Conservation (phyloP, 1,140 invertebrate genomes). For the Bombus soroeensis region DNA sequence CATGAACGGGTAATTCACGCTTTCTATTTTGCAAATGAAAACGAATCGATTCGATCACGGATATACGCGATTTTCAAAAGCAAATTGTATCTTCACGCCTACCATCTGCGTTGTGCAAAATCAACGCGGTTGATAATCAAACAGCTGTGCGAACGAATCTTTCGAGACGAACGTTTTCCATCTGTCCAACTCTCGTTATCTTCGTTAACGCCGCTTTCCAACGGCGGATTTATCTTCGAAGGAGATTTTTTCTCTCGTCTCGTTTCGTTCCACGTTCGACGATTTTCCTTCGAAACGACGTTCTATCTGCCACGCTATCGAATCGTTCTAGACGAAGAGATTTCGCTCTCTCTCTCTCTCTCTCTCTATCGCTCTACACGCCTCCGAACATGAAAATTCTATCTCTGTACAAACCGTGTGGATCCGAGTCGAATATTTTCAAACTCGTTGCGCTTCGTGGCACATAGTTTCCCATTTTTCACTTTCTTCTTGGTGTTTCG, state of each 20-base stretch:
- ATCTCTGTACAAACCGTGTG: too few relatives aligned
- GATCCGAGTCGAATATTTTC: not conserved
- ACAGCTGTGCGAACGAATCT: too few relatives aligned
- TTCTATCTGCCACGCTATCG: not conserved
- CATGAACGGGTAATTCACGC: too few relatives aligned
- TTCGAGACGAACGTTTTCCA: too few relatives aligned
- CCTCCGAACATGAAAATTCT: not conserved
- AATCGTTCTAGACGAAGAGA: not conserved
- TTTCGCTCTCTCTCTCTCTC: not conserved
- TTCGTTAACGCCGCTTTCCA: not conserved
- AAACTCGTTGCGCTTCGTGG: conserved; percentile 16
- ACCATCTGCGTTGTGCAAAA: too few relatives aligned
- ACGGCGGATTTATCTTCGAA: not conserved
- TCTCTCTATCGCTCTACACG: not conserved
- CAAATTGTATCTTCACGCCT: too few relatives aligned
- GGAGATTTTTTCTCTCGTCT: not conserved
- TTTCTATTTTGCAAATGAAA: too few relatives aligned
- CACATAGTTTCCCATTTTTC: conserved; percentile 13
- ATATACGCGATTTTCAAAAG: too few relatives aligned
- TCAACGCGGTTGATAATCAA: too few relatives aligned
- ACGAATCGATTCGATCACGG: too few relatives aligned
- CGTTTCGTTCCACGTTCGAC: not conserved
- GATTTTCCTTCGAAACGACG: not conserved
- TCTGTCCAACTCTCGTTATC: not conserved
- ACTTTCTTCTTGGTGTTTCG: too few relatives aligned